Percentiles rank a stretch among this genome's conserved stretches.
These are phyloP conservation scores for Neodon shergylaensis DNA, from an alignment of 2,113 vertebrate genomes.

Conservation along the genomic window DNA sequence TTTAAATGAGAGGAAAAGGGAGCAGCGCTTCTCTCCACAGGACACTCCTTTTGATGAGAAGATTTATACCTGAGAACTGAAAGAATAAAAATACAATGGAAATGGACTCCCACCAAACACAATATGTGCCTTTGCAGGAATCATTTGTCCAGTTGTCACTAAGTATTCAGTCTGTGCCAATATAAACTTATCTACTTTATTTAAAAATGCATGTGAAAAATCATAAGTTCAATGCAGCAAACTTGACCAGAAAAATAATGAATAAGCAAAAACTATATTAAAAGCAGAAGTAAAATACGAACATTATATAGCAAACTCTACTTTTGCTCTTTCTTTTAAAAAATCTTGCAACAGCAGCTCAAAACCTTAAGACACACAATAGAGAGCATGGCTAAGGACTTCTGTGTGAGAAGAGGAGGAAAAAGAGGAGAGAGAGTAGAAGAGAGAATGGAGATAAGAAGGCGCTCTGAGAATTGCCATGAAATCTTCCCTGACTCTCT, in stretches of 20 bases:
- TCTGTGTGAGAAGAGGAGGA: neutral
- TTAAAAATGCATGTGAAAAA: conserved; percentile 32
- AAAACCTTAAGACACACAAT: neutral
- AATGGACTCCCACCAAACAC: neutral
- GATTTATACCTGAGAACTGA: neutral
- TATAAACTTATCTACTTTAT: neutral
- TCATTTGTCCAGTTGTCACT: neutral
- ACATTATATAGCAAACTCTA: neutral
- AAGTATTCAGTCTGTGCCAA: neutral
- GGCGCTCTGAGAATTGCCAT: no score
- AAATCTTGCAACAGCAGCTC: neutral
- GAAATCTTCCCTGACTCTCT: neutral
- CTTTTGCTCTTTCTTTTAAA: neutral
- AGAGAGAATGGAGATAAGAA: accelerated
- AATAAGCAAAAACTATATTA: neutral
- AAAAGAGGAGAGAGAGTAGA: no score
- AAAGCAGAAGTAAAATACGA: neutral
- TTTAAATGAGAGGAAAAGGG: conserved; percentile 31
- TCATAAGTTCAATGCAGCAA: neutral
- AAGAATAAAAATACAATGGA: conserved; percentile 31
- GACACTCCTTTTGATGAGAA: conserved; percentile 38
- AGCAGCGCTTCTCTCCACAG: neutral
- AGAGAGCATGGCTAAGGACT: neutral
- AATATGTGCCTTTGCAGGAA: neutral
- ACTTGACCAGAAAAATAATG: neutral